Evolutionary conservation across 2,888 invertebrate species (phyloP), one percentile per base, ranked within the genome.

Genomic region (Tenthredo distinguenda): DNA sequence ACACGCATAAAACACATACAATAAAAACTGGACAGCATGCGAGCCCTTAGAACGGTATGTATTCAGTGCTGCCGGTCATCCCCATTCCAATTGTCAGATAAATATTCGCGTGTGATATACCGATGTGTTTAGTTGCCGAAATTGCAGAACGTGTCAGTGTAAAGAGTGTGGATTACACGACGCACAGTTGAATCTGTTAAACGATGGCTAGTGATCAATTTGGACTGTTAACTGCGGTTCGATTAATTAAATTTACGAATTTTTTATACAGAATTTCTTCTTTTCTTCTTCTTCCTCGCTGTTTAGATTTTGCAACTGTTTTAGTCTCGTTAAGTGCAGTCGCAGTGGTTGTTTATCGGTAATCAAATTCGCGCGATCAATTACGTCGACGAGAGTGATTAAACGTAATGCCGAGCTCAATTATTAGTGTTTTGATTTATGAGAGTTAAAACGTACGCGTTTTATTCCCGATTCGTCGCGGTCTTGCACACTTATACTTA

Each of bases 21-120:
- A 15, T 55, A 26, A 21, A n/a, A 86, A 84, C 83, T 83, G 84
- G 89, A 89, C 89, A 91, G 87, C 88, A 93, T 93, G 93, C 89
- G 90, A 89, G 89, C 89, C 90, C 89, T 90, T 89, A 90, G 88
- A 88, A 92, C 90, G 93, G 93, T 93, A 93, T 89, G 93, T 93
- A 92, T 91, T 86, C 85, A 62, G 81, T 81, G 81, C 31, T 40
- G 26, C 58, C 50, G 34, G 21, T 71, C 79, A 62, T 34, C 72
- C 77, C 85, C 85, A 71, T 84, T 84, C 6, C 47, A 12, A 72
- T 81, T 68, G 18, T 74, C 82, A 68, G 12, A 40, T 68, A 40
- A 81, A 15, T 12, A 81, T 50, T 81, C 81, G 81, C 62, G 81
- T 62, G 81, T 81, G 81, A 58, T 62, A 40, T 50, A 31, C 5